phyloP scores from a whole-genome alignment of 2,888 invertebrate genomes.

The Crematogaster levior region DNA sequence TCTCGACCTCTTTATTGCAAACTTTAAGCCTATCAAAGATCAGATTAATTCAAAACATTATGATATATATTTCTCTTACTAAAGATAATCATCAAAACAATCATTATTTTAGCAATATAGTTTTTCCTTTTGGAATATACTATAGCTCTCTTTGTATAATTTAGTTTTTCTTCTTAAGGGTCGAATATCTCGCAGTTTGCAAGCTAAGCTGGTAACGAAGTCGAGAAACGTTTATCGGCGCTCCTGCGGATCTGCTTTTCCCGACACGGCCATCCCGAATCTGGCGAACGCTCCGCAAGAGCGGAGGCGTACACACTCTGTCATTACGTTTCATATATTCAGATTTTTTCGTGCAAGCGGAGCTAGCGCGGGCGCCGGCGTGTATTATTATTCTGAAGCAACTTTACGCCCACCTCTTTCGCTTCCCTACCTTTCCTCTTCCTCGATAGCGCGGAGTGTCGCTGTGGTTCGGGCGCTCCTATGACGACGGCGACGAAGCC shows the following conservation, averaged over 20 bases:
- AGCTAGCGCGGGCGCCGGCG: slow-evolving; percentile 76
- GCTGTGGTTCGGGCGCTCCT: slow-evolving; percentile 50
- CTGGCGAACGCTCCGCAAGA: slow-evolving; percentile 49
- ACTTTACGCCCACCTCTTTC: slow-evolving; percentile 80
- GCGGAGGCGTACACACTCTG: slow-evolving; percentile 75
- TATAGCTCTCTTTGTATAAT: neutral
- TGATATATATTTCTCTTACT: neutral
- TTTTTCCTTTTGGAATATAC: neutral
- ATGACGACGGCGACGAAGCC: slow-evolving; percentile 70
- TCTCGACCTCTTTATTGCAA: neutral
- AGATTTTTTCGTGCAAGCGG: slow-evolving; percentile 82
- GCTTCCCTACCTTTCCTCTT: slow-evolving; percentile 41
- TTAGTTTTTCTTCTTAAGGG: neutral
- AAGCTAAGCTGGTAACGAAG: neutral
- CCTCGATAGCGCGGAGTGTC: slow-evolving; percentile 33
- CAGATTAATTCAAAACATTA: neutral
- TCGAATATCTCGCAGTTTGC: neutral
- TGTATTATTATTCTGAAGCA: slow-evolving; percentile 84
- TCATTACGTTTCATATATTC: slow-evolving; percentile 85
- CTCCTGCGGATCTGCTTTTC: slow-evolving; percentile 20
- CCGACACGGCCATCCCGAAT: slow-evolving; percentile 27
- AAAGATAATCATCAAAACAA: neutral
- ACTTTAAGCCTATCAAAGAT: neutral
- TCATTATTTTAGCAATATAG: neutral
- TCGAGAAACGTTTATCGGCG: neutral